A percentile compares a stretch with the other conserved stretches of the same genome.
Evolutionary conservation across 2,888 invertebrate species (phyloP).

Genomic region (Syrista parreyssii): DNA sequence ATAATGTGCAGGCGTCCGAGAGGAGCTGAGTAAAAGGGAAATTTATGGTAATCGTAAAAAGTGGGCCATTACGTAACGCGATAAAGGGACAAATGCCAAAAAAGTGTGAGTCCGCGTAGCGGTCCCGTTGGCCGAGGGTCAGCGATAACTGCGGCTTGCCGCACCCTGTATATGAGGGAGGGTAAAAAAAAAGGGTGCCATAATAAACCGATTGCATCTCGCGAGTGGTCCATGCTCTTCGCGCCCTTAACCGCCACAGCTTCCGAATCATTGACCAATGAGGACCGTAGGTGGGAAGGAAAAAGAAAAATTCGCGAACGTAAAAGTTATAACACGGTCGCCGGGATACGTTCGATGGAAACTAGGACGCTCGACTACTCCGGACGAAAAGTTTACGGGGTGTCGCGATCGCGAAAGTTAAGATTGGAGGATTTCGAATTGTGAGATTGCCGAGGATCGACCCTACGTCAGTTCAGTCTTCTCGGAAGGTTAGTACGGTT

Average conservation of each 20-base stretch:
- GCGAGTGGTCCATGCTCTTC: not conserved
- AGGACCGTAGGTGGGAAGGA: not conserved
- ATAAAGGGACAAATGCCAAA: constrained; percentile 34
- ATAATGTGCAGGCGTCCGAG: constrained; percentile 26
- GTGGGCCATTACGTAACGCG: constrained; percentile 40
- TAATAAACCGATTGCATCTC: not conserved
- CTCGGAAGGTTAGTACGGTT: too few relatives aligned
- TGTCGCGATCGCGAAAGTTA: too few relatives aligned
- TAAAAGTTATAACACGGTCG: constrained; percentile 21
- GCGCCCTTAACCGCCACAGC: too few relatives aligned
- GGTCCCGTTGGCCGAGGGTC: not conserved
- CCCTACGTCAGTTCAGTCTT: too few relatives aligned
- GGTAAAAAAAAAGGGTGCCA: not conserved
- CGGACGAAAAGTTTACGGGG: too few relatives aligned
- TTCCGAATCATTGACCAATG: not conserved
- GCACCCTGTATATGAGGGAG: not conserved
- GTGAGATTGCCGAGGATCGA: too few relatives aligned
- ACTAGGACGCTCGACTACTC: not conserved
- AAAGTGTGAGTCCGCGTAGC: constrained; percentile 16
- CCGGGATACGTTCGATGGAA: constrained; percentile 13
- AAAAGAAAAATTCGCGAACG: constrained; percentile 15
- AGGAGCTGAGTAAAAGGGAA: constrained; percentile 29
- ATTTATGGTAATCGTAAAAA: constrained; percentile 48
- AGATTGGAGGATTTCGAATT: too few relatives aligned
- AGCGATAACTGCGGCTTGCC: constrained; percentile 1